phyloP scores from a whole-genome alignment of 2,113 vertebrate species.

The Alces alces region DNA sequence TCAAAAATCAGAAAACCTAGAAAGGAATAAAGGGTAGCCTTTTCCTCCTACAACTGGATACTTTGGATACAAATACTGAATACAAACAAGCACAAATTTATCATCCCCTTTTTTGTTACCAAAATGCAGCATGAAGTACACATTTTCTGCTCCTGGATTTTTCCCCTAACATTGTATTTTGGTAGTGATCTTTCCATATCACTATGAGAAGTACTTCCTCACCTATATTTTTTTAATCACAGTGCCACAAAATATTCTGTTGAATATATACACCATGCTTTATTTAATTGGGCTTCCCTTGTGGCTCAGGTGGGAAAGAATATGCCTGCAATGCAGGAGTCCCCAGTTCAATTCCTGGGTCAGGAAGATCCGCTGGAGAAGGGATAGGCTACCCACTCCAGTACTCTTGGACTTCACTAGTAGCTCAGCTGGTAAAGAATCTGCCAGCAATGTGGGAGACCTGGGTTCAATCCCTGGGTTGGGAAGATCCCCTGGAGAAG shows the following conservation, averaged over 20 bases:
- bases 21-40: neutral
- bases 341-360: neutral
- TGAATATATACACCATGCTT: neutral
- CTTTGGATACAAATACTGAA: neutral
- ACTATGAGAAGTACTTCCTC: neutral
- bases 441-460: neutral
- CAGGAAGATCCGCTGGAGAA: neutral
- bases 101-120: neutral
- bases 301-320: neutral
- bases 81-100: neutral
- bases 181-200: neutral
- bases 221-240: neutral
- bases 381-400: neutral
- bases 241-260: neutral
- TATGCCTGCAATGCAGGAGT: neutral
- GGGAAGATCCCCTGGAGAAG: neutral
- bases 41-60: neutral
- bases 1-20: neutral
- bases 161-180: neutral
- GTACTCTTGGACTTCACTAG: neutral
- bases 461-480: neutral
- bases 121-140: neutral
- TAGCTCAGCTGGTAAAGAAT: neutral
- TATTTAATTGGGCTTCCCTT: neutral
- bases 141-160: neutral